phyloP scores from a whole-genome alignment of 2,113 vertebrate genomes.

The Oxyura jamaicensis region DNA sequence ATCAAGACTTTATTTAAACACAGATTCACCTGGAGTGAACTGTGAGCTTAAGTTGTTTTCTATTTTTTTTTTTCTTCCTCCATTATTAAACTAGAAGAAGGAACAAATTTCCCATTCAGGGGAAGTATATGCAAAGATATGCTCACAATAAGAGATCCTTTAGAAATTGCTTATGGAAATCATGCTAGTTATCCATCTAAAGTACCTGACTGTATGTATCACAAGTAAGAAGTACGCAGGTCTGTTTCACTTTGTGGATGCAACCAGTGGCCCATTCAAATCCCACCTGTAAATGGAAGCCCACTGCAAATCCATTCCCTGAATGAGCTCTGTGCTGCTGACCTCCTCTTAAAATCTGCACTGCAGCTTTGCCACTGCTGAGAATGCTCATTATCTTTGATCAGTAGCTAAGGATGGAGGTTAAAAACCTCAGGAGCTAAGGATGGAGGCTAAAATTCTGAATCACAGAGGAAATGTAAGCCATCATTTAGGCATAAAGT shows the following conservation, averaged over 20 bases:
- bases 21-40: accelerated
- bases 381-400: not conserved
- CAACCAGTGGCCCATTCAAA: not conserved
- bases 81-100: not conserved
- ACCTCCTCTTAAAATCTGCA: not conserved
- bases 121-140: not conserved
- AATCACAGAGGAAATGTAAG: conserved; percentile 12
- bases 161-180: not conserved
- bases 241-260: not conserved
- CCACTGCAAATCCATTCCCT: accelerated
- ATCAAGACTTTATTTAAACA: not conserved
- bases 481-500: not conserved
- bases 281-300: not conserved
- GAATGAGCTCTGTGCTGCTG: conserved; percentile 26
- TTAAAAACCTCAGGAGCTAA: too few relatives aligned
- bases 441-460: not conserved
- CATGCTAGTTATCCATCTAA: not conserved
- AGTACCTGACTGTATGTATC: not conserved
- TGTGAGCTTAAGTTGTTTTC: not conserved
- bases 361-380: not conserved
- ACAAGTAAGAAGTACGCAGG: not conserved
- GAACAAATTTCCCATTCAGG: not conserved
- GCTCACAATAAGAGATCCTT: accelerated
- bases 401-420: not conserved
- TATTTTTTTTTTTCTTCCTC: not conserved